phyloP scores from a whole-genome alignment of 2,113 vertebrate species.

The Petromus typicus region DNA sequence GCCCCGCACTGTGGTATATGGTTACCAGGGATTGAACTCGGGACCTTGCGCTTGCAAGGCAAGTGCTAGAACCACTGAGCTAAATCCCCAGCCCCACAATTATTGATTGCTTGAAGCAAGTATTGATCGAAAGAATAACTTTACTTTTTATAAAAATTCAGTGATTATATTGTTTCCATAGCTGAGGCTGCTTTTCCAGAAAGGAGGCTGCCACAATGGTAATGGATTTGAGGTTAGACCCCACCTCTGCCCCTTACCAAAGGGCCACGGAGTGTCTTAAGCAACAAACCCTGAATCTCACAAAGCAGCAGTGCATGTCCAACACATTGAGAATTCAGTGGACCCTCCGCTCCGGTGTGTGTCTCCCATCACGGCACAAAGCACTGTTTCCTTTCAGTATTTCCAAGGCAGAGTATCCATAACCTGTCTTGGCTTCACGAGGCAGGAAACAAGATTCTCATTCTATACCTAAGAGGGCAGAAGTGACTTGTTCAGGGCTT shows the following conservation, averaged over 20 bases:
- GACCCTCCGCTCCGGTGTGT: not conserved
- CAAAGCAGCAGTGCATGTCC: not conserved
- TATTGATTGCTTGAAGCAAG: not conserved
- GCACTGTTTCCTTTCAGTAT: not conserved
- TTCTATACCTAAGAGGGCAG: not conserved
- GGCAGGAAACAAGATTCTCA: not conserved
- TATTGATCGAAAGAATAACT: conserved; percentile 11
- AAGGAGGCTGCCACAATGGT: not conserved
- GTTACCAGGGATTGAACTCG: no score
- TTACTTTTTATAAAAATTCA: not conserved
- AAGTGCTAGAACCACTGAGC: no score
- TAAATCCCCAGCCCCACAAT: no score
- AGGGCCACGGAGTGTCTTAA: not conserved
- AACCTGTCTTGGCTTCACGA: not conserved
- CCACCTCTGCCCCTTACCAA: not conserved
- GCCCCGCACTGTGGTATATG: no score
- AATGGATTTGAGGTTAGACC: not conserved
- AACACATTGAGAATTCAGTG: not conserved
- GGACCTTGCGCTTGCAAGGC: no score
- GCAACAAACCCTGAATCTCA: not conserved
- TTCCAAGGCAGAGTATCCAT: not conserved
- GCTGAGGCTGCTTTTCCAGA: not conserved
- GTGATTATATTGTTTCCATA: not conserved
- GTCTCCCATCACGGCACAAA: not conserved
- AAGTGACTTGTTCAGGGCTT: not conserved